phyloP scores from a whole-genome alignment of 2,113 vertebrate genomes.

The Actenoides lindsayi region DNA sequence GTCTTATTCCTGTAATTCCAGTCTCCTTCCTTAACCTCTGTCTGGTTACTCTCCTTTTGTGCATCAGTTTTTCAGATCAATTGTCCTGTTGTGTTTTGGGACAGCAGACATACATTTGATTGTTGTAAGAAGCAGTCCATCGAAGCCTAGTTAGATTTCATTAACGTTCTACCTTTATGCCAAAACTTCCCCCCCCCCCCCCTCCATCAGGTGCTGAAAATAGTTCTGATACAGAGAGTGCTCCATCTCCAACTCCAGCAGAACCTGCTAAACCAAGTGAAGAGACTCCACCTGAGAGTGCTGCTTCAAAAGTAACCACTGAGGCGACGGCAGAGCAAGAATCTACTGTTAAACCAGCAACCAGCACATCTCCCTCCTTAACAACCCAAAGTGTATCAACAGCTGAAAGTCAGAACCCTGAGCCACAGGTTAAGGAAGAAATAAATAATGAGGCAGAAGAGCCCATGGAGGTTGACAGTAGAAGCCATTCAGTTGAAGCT shows the following conservation, averaged over 20 bases:
- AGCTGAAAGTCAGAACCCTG: conserved; percentile 76
- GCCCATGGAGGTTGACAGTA: conserved; percentile 80
- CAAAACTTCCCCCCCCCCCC: neutral
- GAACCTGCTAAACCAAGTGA: conserved; percentile 87
- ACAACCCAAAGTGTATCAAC: conserved; percentile 68
- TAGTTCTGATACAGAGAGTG: conserved; percentile 98
- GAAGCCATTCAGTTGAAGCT: conserved; percentile 66
- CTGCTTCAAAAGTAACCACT: conserved; percentile 65
- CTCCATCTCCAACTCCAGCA: conserved; percentile 92
- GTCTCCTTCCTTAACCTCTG: neutral
- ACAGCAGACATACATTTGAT: neutral
- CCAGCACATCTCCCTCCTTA: conserved; percentile 63
- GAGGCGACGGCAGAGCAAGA: conserved; percentile 71
- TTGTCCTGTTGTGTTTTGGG: neutral
- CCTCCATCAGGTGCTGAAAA: conserved; percentile 87
- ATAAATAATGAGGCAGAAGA: conserved; percentile 80
- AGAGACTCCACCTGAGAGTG: conserved; percentile 71
- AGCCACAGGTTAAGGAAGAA: conserved; percentile 84
- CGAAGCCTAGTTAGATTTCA: neutral
- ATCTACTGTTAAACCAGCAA: conserved; percentile 61
- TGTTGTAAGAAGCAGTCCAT: neutral
- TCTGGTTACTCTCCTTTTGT: neutral
- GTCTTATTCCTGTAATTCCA: neutral
- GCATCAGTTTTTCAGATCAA: neutral
- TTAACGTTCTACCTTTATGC: neutral